Percentiles rank a stretch among this genome's conserved stretches.
Conservation (phyloP, 2,113 vertebrate genomes). For the Sturnira hondurensis region DNA sequence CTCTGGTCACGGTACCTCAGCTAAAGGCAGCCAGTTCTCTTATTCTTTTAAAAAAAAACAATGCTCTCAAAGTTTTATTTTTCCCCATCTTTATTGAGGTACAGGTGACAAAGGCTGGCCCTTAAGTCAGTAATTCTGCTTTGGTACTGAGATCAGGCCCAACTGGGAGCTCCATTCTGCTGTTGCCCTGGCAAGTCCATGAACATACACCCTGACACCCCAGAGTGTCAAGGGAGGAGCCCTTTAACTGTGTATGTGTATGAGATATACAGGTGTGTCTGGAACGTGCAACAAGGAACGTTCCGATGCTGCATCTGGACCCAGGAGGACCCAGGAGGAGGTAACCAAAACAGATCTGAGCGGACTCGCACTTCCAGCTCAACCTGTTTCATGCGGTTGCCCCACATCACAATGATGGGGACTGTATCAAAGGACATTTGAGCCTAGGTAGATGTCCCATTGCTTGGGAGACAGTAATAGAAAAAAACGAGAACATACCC, state of each 20-base stretch:
- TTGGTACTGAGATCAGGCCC: background rate
- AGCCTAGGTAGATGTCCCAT: background rate
- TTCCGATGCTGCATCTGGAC: background rate
- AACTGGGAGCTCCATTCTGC: background rate
- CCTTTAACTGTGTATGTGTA: background rate
- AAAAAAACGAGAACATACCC: conserved; percentile 13
- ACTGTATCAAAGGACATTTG: background rate
- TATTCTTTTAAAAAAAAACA: background rate
- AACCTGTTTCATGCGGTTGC: background rate
- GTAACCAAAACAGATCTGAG: background rate
- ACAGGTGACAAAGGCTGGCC: background rate
- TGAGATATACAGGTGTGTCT: background rate
- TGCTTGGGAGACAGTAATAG: background rate
- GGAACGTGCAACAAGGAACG: background rate
- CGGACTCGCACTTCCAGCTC: background rate
- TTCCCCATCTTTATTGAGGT: background rate
- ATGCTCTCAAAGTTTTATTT: background rate
- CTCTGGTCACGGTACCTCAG: background rate
- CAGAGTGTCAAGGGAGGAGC: background rate
- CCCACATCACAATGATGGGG: background rate
- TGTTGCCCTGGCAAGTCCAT: background rate
- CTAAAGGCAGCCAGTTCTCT: background rate
- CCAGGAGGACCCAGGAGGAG: background rate
- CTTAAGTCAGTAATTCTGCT: background rate
- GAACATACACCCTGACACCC: background rate